Evolutionary conservation across 2,797 vertebrate genomes (phyloP).

Genomic region (Avahi laniger): DNA sequence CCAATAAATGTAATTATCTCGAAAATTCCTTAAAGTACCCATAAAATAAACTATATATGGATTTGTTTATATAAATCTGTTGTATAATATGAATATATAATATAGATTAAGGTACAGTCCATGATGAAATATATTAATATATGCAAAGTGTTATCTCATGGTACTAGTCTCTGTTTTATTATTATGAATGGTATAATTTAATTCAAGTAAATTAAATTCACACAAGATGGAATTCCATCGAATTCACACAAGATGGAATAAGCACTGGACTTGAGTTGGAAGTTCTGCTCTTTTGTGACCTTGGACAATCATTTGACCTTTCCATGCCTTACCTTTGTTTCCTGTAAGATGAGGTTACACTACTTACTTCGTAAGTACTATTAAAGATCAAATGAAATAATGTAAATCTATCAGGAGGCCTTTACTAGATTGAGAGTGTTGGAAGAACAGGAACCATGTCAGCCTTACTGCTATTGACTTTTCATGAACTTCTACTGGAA

Average conservation of each 20-base stretch:
- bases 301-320: slow-evolving; percentile 17
- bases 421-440: neutral
- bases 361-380: neutral
- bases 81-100: neutral
- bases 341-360: neutral
- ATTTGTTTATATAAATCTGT: neutral
- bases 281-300: neutral
- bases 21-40: neutral
- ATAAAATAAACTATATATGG: neutral
- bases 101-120: neutral
- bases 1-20: neutral
- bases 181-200: neutral
- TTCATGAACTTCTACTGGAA: neutral
- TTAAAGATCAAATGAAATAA: neutral
- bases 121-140: neutral
- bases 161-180: neutral
- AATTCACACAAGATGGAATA: neutral
- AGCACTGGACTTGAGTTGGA: neutral
- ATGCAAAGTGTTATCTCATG: neutral
- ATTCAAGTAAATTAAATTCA: neutral
- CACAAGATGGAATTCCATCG: neutral
- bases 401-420: neutral
- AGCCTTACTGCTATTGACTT: neutral
- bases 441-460: neutral
- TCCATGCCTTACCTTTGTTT: neutral